Percentiles rank a stretch among this genome's conserved stretches.
phyloP scores from a whole-genome alignment of 92 coral and sea anemone species.

The Hydrozoanthus gracilis region DNA sequence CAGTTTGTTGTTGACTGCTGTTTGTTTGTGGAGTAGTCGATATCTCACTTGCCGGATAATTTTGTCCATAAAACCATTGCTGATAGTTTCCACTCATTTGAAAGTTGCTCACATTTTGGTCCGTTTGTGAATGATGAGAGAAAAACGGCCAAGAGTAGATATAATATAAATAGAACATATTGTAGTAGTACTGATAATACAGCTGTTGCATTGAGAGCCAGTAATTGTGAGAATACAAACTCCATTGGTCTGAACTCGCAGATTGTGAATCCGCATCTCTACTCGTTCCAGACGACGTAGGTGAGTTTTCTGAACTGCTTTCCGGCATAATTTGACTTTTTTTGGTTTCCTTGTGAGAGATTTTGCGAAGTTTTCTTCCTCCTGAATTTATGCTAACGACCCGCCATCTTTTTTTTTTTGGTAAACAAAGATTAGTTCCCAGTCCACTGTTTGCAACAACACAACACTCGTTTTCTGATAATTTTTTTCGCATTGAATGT shows the following conservation, averaged over 20 bases:
- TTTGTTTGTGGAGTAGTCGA: background rate
- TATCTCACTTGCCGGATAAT: constrained; percentile 10
- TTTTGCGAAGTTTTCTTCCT: background rate
- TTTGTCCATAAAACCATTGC: constrained; percentile 37
- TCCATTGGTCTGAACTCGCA: constrained; percentile 9
- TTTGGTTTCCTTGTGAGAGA: background rate
- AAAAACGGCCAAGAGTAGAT: constrained; percentile 35
- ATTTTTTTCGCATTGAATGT: too few relatives aligned
- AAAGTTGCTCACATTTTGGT: background rate
- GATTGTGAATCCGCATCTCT: background rate
- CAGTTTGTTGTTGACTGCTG: background rate
- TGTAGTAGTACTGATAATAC: constrained; percentile 34
- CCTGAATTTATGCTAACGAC: background rate
- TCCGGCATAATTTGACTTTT: background rate
- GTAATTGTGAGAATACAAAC: background rate
- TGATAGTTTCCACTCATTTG: background rate
- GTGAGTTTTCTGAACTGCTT: background rate
- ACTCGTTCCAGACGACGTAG: background rate
- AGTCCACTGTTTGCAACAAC: background rate
- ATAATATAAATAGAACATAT: constrained; percentile 27
- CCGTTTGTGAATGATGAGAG: constrained; percentile 22
- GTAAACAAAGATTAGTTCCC: background rate
- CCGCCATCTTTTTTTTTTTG: constrained; percentile 31
- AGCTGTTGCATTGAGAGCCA: constrained; percentile 28
- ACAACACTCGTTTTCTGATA: too few relatives aligned